A percentile compares a stretch with the other conserved stretches of the same genome.
Evolutionary conservation across 1,140 invertebrate species (phyloP).

Genomic region (Medauroidea extradentata): DNA sequence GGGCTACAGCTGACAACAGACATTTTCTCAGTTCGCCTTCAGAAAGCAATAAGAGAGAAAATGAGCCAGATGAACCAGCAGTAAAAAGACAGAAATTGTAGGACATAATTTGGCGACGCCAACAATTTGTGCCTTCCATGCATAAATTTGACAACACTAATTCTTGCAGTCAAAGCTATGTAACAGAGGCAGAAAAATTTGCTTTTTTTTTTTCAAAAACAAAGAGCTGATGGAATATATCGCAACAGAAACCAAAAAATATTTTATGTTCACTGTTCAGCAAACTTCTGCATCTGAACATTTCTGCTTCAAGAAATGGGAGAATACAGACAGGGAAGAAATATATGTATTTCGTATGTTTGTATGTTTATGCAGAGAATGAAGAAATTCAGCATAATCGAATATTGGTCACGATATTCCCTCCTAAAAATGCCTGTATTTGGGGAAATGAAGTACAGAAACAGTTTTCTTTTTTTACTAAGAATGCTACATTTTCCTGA

Average conservation of each 20-base stretch:
- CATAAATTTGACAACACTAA: too few species aligned
- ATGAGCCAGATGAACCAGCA: too few species aligned
- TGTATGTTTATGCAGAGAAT: conserved; percentile 22
- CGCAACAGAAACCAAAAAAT: conserved; percentile 10
- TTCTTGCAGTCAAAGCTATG: too few species aligned
- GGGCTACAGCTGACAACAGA: too few species aligned
- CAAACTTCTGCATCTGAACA: not conserved
- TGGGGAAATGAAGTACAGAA: conserved; percentile 13
- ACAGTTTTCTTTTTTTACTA: conserved; percentile 8
- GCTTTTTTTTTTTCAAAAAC: not conserved
- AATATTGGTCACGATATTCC: conserved; percentile 21
- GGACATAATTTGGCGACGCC: too few species aligned
- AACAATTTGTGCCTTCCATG: too few species aligned
- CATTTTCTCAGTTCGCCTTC: too few species aligned
- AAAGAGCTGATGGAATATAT: conserved; percentile 6
- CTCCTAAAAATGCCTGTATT: conserved; percentile 18
- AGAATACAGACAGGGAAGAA: not conserved
- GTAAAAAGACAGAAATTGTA: too few species aligned
- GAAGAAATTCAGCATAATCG: conserved; percentile 20
- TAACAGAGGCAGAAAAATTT: too few species aligned
- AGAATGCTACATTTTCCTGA: conserved; percentile 24
- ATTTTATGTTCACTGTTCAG: too few species aligned
- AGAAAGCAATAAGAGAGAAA: too few species aligned
- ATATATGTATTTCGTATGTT: conserved; percentile 20
- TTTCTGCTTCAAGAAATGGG: conserved; percentile 4